These are phyloP conservation scores for Nerophis ophidion DNA, from an alignment of 2,113 vertebrate species.

Conservation along the genomic window DNA sequence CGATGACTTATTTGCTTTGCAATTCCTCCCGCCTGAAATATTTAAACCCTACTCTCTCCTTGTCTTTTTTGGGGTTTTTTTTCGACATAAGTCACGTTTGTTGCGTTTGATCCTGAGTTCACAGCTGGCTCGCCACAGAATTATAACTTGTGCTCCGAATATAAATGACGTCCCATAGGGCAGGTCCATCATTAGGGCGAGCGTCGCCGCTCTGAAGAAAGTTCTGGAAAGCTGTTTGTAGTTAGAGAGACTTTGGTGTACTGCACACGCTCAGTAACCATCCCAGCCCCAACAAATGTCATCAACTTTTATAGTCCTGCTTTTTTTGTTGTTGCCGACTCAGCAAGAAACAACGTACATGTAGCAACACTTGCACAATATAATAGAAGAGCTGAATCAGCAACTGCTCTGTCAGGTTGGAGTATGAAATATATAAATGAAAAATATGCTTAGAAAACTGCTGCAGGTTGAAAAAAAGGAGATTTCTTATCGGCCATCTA, in stretches of 20 bases:
- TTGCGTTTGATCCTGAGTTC: background rate
- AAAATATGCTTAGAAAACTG: too few relatives aligned
- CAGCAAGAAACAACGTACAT: background rate
- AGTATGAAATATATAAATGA: too few relatives aligned
- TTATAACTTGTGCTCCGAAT: background rate
- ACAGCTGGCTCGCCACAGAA: background rate
- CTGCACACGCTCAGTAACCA: constrained; percentile 24
- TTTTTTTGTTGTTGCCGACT: background rate
- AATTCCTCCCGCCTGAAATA: background rate
- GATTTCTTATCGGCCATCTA: too few relatives aligned
- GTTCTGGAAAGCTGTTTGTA: constrained; percentile 26
- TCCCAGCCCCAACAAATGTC: constrained; percentile 21
- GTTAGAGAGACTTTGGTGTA: constrained; percentile 32
- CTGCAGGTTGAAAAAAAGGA: too few relatives aligned
- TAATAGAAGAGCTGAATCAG: too few relatives aligned
- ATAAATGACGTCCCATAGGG: background rate
- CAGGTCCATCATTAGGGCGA: background rate
- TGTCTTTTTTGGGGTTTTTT: background rate
- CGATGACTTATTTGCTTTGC: background rate
- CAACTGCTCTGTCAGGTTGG: too few relatives aligned
- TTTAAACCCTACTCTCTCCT: background rate
- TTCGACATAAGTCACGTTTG: background rate
- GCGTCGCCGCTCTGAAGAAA: background rate
- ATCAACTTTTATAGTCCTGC: constrained; percentile 18
- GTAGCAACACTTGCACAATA: background rate